Evolutionary conservation across 2,888 invertebrate species (phyloP), one percentile per base, ranked within the genome.

Genomic region (Lathronympha strigana): DNA sequence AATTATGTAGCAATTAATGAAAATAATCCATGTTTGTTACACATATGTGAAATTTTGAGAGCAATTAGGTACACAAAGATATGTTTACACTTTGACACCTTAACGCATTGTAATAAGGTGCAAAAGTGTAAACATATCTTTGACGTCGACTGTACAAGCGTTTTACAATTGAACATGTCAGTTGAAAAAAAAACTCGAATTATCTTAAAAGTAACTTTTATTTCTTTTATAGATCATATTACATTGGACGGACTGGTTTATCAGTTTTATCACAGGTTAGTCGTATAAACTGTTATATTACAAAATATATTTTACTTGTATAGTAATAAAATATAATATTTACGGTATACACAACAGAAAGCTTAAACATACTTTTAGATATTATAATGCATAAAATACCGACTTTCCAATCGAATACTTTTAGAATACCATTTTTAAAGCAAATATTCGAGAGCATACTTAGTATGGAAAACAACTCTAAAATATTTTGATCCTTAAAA

Each of bases 191-290:
- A 40, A 38, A 43, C 1, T 1, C 19, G 21, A 4, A 43, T 4
- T 15, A 43, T 31, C 15, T 4, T 69, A 25, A 47, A 47, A 23
- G 13, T 25, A 72, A 75, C 36, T 63, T 68, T 68, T 45, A 67
- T 47, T 61, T 57, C 28, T 31, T 60, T 53, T 23, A 54, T 38
- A 61, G 54, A 58, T 58, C 23, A 33, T 51, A 57, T 73, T 76
- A 81, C 77, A 81, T 77, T 82, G 91, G 91, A 91, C 88, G 90
- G 90, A 86, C 75, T 77, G 75, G 73, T 86, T 83, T 90, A 91
- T 91, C 91, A 91, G 75, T 73, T 86, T 83, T 90, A 91, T 91
- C 91, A 91, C 91, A 91, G 90, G 89, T 91, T 90, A 90, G 86
- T 87, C 87, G 81, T 82, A 83, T 79, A 85, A 78, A 85, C 81